Evolutionary conservation across 2,888 invertebrate species (phyloP).

Genomic region (Rhingia campestris): DNA sequence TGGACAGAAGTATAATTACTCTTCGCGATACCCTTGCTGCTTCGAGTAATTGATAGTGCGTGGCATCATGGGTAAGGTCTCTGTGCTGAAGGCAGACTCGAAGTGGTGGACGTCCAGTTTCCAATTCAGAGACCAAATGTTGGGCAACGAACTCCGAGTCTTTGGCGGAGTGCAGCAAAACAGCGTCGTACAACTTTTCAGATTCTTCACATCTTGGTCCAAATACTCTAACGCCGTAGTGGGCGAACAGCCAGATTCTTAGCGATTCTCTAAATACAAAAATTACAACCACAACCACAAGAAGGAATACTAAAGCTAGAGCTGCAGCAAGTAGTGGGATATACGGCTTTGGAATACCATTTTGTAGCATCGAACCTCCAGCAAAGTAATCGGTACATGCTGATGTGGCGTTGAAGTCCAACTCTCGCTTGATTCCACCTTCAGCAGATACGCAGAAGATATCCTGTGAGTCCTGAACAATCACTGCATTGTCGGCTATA

Average conservation of each 20-base stretch:
- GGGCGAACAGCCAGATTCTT: conserved; percentile 93
- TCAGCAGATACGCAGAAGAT: conserved; percentile 88
- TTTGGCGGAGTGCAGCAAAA: conserved; percentile 95
- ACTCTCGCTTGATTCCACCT: conserved; percentile 85
- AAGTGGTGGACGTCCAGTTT: conserved; percentile 89
- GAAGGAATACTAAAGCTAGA: conserved; percentile 89
- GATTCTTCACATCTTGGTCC: conserved; percentile 90
- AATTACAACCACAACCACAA: conserved; percentile 89
- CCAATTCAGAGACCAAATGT: conserved; percentile 92
- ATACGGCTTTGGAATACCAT: conserved; percentile 91
- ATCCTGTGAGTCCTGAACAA: conserved; percentile 91
- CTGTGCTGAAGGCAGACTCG: conserved; percentile 94
- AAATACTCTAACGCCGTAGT: conserved; percentile 92
- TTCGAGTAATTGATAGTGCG: conserved; percentile 86
- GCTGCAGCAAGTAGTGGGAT: conserved; percentile 92
- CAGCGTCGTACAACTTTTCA: conserved; percentile 95
- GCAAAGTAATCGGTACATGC: conserved; percentile 94
- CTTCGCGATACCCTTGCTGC: conserved; percentile 94
- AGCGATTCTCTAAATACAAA: conserved; percentile 93
- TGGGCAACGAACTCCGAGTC: conserved; percentile 95
- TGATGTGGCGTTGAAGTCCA: conserved; percentile 91
- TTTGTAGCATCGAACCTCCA: conserved; percentile 89
- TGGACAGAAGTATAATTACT: conserved; percentile 92
- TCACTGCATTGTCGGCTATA: conserved; percentile 91
- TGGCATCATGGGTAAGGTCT: conserved; percentile 90